Conservation (phyloP, 2,888 invertebrate species). For the Axea sp. region DNA sequence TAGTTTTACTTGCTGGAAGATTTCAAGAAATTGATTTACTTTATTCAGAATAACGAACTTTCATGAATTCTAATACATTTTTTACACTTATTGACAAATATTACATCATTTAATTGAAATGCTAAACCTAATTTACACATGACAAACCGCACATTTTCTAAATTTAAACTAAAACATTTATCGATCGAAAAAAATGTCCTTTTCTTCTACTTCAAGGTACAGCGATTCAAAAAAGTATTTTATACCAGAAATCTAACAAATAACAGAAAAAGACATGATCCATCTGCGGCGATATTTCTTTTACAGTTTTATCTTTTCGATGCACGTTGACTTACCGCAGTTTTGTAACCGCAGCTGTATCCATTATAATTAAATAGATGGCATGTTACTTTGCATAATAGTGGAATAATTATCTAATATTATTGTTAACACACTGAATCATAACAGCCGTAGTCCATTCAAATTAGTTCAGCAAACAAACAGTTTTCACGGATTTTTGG, state of each 20-base stretch:
- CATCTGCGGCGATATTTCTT: conserved; percentile 16
- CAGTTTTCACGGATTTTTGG: background rate
- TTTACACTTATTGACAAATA: too few species aligned
- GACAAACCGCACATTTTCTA: too few species aligned
- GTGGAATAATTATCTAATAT: conserved; percentile 29
- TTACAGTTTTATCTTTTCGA: conserved; percentile 19
- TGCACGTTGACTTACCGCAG: conserved; percentile 5
- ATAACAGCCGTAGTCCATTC: conserved; percentile 10
- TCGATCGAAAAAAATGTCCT: too few species aligned
- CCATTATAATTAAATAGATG: conserved; percentile 13
- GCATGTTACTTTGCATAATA: conserved; percentile 12
- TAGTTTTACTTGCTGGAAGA: too few species aligned
- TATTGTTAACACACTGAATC: conserved; percentile 23
- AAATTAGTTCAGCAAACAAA: conserved; percentile 5
- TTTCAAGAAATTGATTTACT: too few species aligned
- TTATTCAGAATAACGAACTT: too few species aligned
- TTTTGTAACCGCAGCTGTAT: conserved; percentile 28
- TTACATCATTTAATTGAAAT: too few species aligned
- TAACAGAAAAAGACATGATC: conserved; percentile 24
- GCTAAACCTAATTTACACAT: too few species aligned
- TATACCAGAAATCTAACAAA: conserved; percentile 3
- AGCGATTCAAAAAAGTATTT: too few species aligned
- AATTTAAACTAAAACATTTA: too few species aligned
- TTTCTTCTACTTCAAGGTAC: too few species aligned
- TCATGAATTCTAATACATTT: too few species aligned